Conservation (phyloP, 2,113 vertebrate genomes). For the Antechinus flavipes region DNA sequence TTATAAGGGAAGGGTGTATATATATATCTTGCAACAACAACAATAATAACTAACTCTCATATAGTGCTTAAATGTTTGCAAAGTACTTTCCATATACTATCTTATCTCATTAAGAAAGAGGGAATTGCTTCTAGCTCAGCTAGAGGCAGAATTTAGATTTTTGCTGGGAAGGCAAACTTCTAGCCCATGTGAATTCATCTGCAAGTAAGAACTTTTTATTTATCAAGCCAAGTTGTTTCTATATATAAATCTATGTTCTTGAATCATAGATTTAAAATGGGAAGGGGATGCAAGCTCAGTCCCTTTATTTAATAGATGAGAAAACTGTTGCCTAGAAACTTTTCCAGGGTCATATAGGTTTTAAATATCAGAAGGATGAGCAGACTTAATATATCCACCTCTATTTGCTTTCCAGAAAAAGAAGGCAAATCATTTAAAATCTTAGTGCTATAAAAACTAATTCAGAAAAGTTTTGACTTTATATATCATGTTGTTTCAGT, state of each 20-base stretch:
- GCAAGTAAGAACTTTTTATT: not conserved
- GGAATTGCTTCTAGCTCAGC: not conserved
- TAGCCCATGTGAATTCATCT: not conserved
- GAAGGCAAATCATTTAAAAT: not conserved
- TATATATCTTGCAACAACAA: not conserved
- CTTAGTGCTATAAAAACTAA: not conserved
- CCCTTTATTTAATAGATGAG: not conserved
- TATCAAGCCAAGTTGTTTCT: not conserved
- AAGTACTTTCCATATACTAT: not conserved
- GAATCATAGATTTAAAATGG: not conserved
- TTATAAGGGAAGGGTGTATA: not conserved
- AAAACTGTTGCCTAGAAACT: not conserved
- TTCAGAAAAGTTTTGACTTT: not conserved
- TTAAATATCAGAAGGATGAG: not conserved
- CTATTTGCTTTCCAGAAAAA: not conserved
- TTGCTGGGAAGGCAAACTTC: not conserved
- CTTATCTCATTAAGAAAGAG: not conserved
- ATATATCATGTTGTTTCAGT: not conserved
- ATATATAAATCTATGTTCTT: not conserved
- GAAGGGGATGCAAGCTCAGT: not conserved
- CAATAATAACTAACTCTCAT: not conserved
- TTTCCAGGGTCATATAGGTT: not conserved
- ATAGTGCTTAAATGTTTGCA: not conserved
- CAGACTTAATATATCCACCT: not conserved
- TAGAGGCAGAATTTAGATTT: constrained; percentile 5